These are phyloP conservation scores for Lydus trimaculatus DNA, from an alignment of 2,888 invertebrate species.

Conservation along the genomic window DNA sequence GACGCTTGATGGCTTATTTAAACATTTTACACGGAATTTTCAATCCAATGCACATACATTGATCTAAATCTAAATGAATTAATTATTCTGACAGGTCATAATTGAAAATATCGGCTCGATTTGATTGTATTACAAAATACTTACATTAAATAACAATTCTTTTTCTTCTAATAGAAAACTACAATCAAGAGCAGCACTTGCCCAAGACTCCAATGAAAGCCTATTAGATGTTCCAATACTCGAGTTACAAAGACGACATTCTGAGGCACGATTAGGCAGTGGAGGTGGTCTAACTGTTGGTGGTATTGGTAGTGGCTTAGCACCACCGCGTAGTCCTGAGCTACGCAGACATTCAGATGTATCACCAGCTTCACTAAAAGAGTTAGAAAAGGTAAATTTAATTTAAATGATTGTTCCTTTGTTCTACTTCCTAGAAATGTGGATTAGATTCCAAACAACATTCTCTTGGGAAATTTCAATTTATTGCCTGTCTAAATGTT, in stretches of 20 bases:
- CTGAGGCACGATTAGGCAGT: constrained; percentile 74
- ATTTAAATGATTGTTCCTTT: too few relatives aligned
- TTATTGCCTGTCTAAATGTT: background rate
- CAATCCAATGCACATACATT: background rate
- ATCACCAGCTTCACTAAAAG: constrained; percentile 85
- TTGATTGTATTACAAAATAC: too few relatives aligned
- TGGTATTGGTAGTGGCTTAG: constrained; percentile 69
- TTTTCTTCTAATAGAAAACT: constrained; percentile 64
- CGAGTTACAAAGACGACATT: constrained; percentile 82
- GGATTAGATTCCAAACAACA: background rate
- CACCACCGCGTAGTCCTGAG: constrained; percentile 86
- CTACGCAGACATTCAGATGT: constrained; percentile 85
- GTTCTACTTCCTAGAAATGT: background rate
- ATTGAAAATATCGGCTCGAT: background rate
- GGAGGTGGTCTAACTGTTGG: constrained; percentile 64
- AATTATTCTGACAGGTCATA: background rate
- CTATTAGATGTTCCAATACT: constrained; percentile 80
- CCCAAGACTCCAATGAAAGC: constrained; percentile 87
- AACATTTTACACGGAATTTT: background rate
- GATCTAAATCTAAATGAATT: background rate
- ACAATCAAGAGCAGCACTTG: constrained; percentile 77
- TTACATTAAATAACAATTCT: too few relatives aligned
- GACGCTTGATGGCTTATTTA: constrained; percentile 2
- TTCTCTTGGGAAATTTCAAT: background rate
- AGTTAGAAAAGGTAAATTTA: constrained; percentile 81